These are phyloP conservation scores for Leptodactylus fallax DNA, from an alignment of 2,797 vertebrate genomes.

Conservation along the genomic window DNA sequence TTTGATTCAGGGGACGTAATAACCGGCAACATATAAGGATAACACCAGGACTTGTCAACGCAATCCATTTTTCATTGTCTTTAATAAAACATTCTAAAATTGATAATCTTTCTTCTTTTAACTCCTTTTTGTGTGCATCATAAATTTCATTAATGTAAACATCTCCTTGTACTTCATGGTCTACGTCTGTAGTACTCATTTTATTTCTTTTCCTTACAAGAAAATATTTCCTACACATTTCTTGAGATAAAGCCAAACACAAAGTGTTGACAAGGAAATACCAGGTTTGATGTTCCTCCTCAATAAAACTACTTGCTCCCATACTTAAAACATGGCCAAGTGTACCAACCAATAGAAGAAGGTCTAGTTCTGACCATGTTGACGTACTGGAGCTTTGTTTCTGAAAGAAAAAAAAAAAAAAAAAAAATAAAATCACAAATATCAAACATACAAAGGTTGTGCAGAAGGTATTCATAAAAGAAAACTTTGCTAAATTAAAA, in stretches of 20 bases:
- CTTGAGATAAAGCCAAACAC: slow-evolving; percentile 87
- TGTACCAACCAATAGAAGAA: slow-evolving; percentile 86
- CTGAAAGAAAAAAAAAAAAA: too few relatives aligned
- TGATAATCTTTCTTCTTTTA: slow-evolving; percentile 36
- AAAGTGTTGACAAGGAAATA: slow-evolving; percentile 94
- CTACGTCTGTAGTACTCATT: slow-evolving; percentile 43
- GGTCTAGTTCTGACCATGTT: slow-evolving; percentile 86
- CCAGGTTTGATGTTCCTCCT: slow-evolving; percentile 98
- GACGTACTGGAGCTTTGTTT: slow-evolving; percentile 38
- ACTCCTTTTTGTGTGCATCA: slow-evolving; percentile 33
- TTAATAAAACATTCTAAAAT: slow-evolving; percentile 46
- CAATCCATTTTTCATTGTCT: slow-evolving; percentile 82
- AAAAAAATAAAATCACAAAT: not conserved
- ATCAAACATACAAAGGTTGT: slow-evolving; percentile 64
- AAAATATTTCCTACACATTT: slow-evolving; percentile 87
- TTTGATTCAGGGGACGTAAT: slow-evolving; percentile 93
- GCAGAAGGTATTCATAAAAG: not conserved
- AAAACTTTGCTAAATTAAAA: too few relatives aligned
- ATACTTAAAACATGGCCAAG: slow-evolving; percentile 88
- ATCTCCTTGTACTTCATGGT: not conserved
- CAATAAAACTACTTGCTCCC: slow-evolving; percentile 92
- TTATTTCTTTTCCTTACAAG: slow-evolving; percentile 66
- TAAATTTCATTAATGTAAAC: slow-evolving; percentile 56
- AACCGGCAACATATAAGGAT: slow-evolving; percentile 88
- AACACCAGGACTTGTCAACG: slow-evolving; percentile 84